Evolutionary conservation across 1,140 invertebrate species (phyloP).

Genomic region (Drosophila kanapiae): DNA sequence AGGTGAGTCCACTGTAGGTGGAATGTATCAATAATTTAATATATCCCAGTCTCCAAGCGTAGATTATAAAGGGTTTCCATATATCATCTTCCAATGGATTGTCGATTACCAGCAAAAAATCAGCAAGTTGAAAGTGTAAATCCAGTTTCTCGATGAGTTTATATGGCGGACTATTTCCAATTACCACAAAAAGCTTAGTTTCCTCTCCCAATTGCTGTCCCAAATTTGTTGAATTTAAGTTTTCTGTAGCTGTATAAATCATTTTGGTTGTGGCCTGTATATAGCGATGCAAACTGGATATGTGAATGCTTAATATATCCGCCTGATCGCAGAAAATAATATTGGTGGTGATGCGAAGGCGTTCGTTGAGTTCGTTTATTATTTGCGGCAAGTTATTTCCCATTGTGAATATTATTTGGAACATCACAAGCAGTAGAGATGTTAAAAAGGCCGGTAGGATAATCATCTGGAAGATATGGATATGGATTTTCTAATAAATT

Average conservation of each 20-base stretch:
- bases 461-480: conserved; percentile 53
- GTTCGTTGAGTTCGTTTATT: conserved; percentile 43
- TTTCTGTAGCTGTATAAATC: conserved; percentile 9
- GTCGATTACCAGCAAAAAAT: conserved; percentile 53
- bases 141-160: conserved; percentile 10
- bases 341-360: conserved; percentile 33
- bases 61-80: conserved; percentile 36
- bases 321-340: conserved; percentile 24
- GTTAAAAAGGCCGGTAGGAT: not conserved
- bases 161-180: conserved; percentile 28
- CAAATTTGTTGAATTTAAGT: conserved; percentile 21
- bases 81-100: not conserved
- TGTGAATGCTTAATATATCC: not conserved
- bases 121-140: conserved; percentile 29
- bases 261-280: not conserved
- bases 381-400: not conserved
- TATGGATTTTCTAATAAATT: too few relatives aligned
- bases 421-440: conserved; percentile 1
- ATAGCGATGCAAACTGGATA: not conserved
- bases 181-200: conserved; percentile 36
- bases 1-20: not conserved
- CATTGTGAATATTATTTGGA: not conserved
- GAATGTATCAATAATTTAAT: conserved; percentile 40
- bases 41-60: conserved; percentile 48
- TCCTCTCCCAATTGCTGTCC: not conserved